Conservation (phyloP, 2,888 invertebrate species). For the Sarcophaga carnaria region DNA sequence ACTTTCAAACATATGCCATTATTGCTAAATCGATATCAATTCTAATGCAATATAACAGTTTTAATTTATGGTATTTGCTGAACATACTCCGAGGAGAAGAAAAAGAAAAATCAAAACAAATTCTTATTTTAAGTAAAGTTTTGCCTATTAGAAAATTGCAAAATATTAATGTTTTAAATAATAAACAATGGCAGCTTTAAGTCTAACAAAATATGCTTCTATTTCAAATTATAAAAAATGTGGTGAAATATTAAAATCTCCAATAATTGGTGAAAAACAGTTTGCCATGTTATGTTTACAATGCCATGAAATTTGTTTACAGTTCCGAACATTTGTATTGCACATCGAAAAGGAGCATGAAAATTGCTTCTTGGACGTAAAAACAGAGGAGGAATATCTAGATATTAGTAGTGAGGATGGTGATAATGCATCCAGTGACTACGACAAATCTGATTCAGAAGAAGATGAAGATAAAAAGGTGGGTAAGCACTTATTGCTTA, state of each 20-base stretch:
- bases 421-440: constrained; percentile 52
- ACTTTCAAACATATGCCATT: neutral
- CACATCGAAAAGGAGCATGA: constrained; percentile 65
- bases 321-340: constrained; percentile 63
- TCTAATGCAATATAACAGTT: constrained; percentile 33
- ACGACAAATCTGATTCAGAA: constrained; percentile 41
- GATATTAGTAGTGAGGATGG: constrained; percentile 30
- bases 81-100: constrained; percentile 40
- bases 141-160: neutral
- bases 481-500: neutral
- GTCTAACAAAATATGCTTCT: constrained; percentile 51
- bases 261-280: constrained; percentile 59
- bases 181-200: constrained; percentile 49
- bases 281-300: constrained; percentile 62
- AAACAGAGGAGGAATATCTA: constrained; percentile 46
- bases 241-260: constrained; percentile 66
- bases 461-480: constrained; percentile 63
- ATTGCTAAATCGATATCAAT: neutral
- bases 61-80: constrained; percentile 9
- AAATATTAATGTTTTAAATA: constrained; percentile 34
- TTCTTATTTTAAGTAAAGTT: constrained; percentile 28
- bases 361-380: constrained; percentile 42
- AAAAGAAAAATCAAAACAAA: constrained; percentile 45
- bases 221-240: constrained; percentile 65
- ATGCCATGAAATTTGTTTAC: constrained; percentile 66